Evolutionary conservation across 1,140 invertebrate genomes (phyloP).

Genomic region (Drosophila pandora): DNA sequence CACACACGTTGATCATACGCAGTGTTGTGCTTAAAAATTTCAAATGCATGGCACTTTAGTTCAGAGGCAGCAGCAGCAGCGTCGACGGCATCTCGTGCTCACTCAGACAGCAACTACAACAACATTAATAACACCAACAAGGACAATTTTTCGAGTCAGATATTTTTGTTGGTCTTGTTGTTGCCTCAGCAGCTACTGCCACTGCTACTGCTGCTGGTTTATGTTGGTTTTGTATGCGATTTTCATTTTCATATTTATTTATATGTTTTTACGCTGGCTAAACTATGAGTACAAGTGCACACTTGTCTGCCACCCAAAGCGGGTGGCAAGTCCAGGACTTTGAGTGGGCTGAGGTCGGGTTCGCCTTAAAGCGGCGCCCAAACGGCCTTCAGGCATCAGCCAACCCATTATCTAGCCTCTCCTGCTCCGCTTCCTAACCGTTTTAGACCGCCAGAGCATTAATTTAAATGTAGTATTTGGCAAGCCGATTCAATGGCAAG

Average conservation of each 20-base stretch:
- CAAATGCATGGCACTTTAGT: constrained; percentile 62
- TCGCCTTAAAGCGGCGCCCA: constrained; percentile 56
- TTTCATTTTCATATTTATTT: constrained; percentile 53
- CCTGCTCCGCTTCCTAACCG: neutral
- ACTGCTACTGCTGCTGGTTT: constrained; percentile 7
- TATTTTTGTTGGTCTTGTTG: constrained; percentile 34
- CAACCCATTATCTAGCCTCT: neutral
- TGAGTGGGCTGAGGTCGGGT: constrained; percentile 43
- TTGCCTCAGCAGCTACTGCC: constrained; percentile 14
- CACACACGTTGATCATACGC: constrained; percentile 60
- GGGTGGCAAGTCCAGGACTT: neutral
- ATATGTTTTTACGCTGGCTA: constrained; percentile 60
- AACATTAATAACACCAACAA: constrained; percentile 27
- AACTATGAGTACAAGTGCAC: constrained; percentile 75
- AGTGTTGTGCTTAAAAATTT: constrained; percentile 65
- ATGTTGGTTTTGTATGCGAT: constrained; percentile 50
- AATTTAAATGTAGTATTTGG: constrained; percentile 71
- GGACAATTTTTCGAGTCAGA: constrained; percentile 51
- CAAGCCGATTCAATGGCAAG: constrained; percentile 66
- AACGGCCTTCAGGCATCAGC: constrained; percentile 21
- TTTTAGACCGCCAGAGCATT: constrained; percentile 58
- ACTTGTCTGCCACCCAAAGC: constrained; percentile 63
- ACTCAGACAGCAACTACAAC: constrained; percentile 45
- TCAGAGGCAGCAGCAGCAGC: constrained; percentile 26
- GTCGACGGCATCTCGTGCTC: constrained; percentile 41